Evolutionary conservation across 2,797 vertebrate genomes (phyloP).

Genomic region (Rallus crepitans): DNA sequence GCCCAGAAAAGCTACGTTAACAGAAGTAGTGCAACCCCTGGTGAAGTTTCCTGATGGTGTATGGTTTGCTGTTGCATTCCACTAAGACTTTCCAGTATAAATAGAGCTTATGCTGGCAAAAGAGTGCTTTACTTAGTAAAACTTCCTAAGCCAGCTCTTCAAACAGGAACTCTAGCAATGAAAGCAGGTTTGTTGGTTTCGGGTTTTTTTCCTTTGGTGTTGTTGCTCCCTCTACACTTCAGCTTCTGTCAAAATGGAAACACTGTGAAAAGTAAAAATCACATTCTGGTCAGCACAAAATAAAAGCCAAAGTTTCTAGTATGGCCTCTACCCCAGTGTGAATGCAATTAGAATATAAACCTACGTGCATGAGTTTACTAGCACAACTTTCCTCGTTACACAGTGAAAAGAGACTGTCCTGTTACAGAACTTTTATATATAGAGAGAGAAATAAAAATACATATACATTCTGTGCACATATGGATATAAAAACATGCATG

Average conservation of each 20-base stretch:
- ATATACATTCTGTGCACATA: background rate
- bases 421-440: background rate
- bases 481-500: accelerated
- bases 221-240: background rate
- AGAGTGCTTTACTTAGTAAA: background rate
- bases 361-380: background rate
- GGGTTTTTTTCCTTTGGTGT: background rate
- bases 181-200: background rate
- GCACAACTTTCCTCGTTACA: background rate
- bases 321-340: background rate
- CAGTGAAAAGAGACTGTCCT: background rate
- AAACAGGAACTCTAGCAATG: background rate
- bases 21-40: background rate
- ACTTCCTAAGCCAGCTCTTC: slow-evolving; percentile 20
- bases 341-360: background rate
- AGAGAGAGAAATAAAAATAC: background rate
- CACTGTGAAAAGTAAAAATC: background rate
- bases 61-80: slow-evolving; percentile 8
- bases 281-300: background rate
- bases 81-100: slow-evolving; percentile 26
- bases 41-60: slow-evolving; percentile 20
- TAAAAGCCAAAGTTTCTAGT: background rate
- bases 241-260: background rate
- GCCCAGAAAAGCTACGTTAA: background rate
- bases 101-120: slow-evolving; percentile 25